Percentiles rank a stretch among this genome's conserved stretches.
Evolutionary conservation across 2,888 invertebrate species (phyloP).

Genomic region (Unio pictorum): DNA sequence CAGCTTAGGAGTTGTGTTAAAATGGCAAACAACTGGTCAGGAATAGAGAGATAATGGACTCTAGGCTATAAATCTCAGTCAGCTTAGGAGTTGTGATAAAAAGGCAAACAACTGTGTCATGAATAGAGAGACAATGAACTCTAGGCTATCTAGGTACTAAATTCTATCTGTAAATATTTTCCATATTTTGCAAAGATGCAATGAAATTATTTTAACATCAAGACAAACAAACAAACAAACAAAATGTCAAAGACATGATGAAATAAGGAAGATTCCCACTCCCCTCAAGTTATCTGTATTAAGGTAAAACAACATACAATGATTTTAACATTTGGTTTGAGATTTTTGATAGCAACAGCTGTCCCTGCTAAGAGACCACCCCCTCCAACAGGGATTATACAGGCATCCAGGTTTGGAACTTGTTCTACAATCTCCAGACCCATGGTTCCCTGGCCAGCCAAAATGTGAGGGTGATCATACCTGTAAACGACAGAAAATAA

Average conservation of each 20-base stretch:
- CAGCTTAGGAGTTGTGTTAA: too few species aligned
- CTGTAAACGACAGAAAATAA: constrained; percentile 71
- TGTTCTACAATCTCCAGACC: constrained; percentile 94
- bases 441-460: constrained; percentile 95
- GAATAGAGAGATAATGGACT: too few species aligned
- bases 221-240: not conserved
- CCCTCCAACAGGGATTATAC: constrained; percentile 94
- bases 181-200: not conserved
- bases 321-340: constrained; percentile 86
- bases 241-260: not conserved
- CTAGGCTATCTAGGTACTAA: too few species aligned
- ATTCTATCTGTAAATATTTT: not conserved
- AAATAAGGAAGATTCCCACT: not conserved
- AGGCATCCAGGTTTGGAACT: constrained; percentile 88
- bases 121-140: too few species aligned
- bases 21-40: too few species aligned
- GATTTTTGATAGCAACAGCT: constrained; percentile 88
- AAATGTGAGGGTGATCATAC: constrained; percentile 95
- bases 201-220: not conserved
- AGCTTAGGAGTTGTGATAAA: too few species aligned
- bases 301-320: constrained; percentile 79
- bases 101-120: too few species aligned
- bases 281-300: too few species aligned
- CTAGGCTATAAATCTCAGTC: too few species aligned
- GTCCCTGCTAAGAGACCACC: constrained; percentile 93